Conservation (phyloP, 1,140 invertebrate species). For the Apis dorsata region DNA sequence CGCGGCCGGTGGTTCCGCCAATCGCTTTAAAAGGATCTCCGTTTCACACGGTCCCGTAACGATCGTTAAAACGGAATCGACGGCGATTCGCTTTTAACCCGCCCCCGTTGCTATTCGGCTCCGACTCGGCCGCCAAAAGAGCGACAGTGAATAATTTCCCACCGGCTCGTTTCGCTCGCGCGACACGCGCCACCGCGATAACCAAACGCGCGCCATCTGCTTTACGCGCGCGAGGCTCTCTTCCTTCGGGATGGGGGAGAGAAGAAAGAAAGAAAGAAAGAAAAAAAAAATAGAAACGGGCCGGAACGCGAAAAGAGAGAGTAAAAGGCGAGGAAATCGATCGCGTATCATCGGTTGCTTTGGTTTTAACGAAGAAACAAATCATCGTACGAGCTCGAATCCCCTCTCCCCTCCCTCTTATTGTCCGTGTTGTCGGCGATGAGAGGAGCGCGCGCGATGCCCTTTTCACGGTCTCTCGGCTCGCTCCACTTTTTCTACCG, state of each 20-base stretch:
- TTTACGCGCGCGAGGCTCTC: not conserved
- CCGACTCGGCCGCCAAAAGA: not conserved
- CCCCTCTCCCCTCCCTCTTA: not conserved
- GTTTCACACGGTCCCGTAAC: slow-evolving; percentile 58
- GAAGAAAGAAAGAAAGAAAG: no score
- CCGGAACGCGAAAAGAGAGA: not conserved
- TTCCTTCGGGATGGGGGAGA: not conserved
- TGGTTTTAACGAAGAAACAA: slow-evolving; percentile 55
- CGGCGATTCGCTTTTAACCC: slow-evolving; percentile 59
- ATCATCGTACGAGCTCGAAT: slow-evolving; percentile 49
- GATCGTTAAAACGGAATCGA: slow-evolving; percentile 65
- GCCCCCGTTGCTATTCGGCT: not conserved
- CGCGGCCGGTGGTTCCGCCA: slow-evolving; percentile 57
- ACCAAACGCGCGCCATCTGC: slow-evolving; percentile 21
- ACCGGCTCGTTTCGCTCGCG: not conserved
- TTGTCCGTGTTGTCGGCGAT: slow-evolving; percentile 19
- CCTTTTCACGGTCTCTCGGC: slow-evolving; percentile 55
- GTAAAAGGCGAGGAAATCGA: slow-evolving; percentile 1
- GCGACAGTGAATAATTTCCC: slow-evolving; percentile 57
- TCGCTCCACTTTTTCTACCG: slow-evolving; percentile 52
- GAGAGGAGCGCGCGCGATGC: slow-evolving; percentile 23
- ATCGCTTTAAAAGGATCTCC: slow-evolving; percentile 67
- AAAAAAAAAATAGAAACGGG: not conserved
- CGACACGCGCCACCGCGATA: slow-evolving; percentile 16
- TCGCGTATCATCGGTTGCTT: slow-evolving; percentile 23